Percentiles rank a stretch among this genome's conserved stretches.
Conservation (phyloP, 1,140 invertebrate genomes). For the Acromyrmex heyeri region DNA sequence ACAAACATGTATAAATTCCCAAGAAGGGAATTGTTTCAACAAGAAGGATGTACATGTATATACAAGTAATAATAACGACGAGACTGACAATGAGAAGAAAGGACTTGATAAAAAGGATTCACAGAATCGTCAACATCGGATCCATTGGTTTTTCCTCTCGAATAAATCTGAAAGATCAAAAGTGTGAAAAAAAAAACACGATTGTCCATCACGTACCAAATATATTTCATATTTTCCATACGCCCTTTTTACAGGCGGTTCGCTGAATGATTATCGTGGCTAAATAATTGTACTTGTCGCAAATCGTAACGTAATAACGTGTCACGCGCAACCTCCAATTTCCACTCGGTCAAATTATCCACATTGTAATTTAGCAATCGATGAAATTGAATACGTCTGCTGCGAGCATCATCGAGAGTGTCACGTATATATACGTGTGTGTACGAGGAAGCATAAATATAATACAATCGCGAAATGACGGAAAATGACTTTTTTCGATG, state of each 20-base stretch:
- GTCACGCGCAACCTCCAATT: constrained; percentile 42
- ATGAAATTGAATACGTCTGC: constrained; percentile 29
- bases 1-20: neutral
- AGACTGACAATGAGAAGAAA: neutral
- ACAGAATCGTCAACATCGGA: neutral
- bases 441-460: constrained; percentile 30
- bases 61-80: neutral
- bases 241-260: constrained; percentile 16
- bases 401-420: constrained; percentile 35
- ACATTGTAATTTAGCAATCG: constrained; percentile 54
- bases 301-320: constrained; percentile 30
- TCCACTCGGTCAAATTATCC: constrained; percentile 44
- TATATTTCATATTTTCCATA: constrained; percentile 11
- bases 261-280: neutral
- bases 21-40: too few relatives aligned
- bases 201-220: constrained; percentile 4
- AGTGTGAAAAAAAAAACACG: neutral
- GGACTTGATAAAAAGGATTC: neutral
- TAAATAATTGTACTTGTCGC: constrained; percentile 19
- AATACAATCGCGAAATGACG: constrained; percentile 14
- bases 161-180: neutral
- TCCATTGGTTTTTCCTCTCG: neutral
- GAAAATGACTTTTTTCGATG: constrained; percentile 37
- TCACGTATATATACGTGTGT: neutral
- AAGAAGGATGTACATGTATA: neutral